Evolutionary conservation across 2,113 vertebrate species (phyloP).

Genomic region (Muntiacus reevesi): DNA sequence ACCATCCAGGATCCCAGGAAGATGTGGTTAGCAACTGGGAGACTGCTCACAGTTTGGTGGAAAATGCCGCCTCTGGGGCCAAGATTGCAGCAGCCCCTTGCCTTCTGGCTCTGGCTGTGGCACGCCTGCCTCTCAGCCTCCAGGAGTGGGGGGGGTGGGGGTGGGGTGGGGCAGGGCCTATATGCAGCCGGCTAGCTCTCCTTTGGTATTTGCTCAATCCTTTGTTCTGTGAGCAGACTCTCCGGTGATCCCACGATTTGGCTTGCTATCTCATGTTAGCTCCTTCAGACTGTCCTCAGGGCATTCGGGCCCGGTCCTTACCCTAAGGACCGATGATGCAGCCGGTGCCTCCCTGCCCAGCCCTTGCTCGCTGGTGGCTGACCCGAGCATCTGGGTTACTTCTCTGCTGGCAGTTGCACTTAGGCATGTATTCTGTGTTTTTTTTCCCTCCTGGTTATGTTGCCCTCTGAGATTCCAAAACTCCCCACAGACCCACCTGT

Average conservation of each 20-base stretch:
- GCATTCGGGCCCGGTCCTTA: background rate
- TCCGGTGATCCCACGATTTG: background rate
- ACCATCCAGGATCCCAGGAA: background rate
- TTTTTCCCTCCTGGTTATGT: background rate
- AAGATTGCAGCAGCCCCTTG: background rate
- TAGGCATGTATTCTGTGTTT: background rate
- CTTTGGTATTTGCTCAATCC: background rate
- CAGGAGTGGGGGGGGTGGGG: background rate
- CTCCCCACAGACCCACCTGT: background rate
- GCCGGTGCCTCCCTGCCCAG: background rate
- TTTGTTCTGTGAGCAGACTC: background rate
- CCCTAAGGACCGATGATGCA: background rate
- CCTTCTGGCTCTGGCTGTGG: background rate
- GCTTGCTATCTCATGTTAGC: background rate
- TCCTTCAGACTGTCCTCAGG: background rate
- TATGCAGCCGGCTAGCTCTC: background rate
- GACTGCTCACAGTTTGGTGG: background rate
- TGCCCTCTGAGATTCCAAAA: background rate
- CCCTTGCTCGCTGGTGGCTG: background rate
- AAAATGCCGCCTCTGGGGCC: background rate
- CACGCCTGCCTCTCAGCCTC: fast-evolving
- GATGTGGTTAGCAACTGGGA: background rate
- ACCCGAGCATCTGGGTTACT: fast-evolving
- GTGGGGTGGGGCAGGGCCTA: background rate
- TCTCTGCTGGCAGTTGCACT: background rate